Evolutionary conservation across 2,888 invertebrate genomes (phyloP), one percentile per base, ranked within the genome.

Genomic region (Aporophyla nigra): DNA sequence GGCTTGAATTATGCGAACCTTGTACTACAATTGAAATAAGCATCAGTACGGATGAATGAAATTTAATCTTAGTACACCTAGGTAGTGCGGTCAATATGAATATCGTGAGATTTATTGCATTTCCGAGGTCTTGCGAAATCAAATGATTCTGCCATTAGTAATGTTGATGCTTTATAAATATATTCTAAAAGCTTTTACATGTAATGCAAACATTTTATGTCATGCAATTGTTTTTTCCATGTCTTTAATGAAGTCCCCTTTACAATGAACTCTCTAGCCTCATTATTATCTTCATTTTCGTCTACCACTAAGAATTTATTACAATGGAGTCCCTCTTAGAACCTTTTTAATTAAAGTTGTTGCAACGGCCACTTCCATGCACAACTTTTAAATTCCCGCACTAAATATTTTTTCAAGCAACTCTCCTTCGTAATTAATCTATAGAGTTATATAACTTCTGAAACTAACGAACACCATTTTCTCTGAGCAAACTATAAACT

Each of bases 11-110:
- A 92, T 89, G 84, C 88, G 85, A 90, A 88, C 91, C 93, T 93
- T 92, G 93, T 90, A 82, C 87, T 82, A 88, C 92, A 92, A 93
- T 92, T 91, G 89, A 87, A 90, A 90, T 90, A 90, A 89, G 87
- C 86, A 85, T 86, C 82, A 70, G 82, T 81, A 78, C 81, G 82
- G 87, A 88, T 89, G 88, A 90, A 90, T 92, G 92, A 90, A 92
- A 94, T 92, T 88, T 91, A 88, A 93, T 92, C 90, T 88, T 82
- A 70, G 70, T 67, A 72, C 58, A 65, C 67, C 59, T 84, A 76
- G 69, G 53, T 76, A 74, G 72, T 69, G 54, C 76, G 61, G 53
- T 80, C 73, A 49, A 84, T 83, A 66, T 54, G 27, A 71, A 69
- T 82, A 62, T 33, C n/a, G 27, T 24, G 40, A 74, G 61, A 82